A percentile compares a stretch with the other conserved stretches of the same genome.
Conservation (phyloP, 2,888 invertebrate genomes). For the Pandemis corylana region DNA sequence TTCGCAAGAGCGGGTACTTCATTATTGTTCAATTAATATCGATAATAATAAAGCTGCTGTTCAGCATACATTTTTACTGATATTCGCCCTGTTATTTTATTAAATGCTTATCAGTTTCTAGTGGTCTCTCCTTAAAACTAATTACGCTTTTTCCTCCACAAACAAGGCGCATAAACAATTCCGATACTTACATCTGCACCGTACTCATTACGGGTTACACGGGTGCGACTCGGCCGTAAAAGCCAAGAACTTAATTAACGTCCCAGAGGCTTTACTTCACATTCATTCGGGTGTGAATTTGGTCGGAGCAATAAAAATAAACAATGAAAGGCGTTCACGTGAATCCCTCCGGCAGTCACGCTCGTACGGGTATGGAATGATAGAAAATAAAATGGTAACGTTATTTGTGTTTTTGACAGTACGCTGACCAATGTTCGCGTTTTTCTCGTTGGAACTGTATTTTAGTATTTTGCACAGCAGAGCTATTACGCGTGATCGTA, state of each 20-base stretch:
- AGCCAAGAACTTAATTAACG: slow-evolving; percentile 80
- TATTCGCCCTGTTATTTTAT: too few species aligned
- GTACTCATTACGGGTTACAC: slow-evolving; percentile 64
- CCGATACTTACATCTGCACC: slow-evolving; percentile 46
- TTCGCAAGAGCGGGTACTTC: too few species aligned
- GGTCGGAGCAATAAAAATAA: slow-evolving; percentile 74
- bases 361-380: slow-evolving; percentile 37
- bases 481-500: neutral
- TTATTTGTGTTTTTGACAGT: slow-evolving; percentile 24
- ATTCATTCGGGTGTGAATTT: slow-evolving; percentile 78
- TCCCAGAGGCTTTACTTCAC: slow-evolving; percentile 64
- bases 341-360: slow-evolving; percentile 52
- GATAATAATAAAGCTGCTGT: too few species aligned
- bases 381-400: slow-evolving; percentile 11
- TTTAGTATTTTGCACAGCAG: neutral
- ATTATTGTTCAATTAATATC: too few species aligned
- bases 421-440: neutral
- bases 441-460: neutral
- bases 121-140: slow-evolving; percentile 27
- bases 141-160: slow-evolving; percentile 33
- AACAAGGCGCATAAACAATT: slow-evolving; percentile 38
- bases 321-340: slow-evolving; percentile 69
- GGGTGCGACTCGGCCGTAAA: slow-evolving; percentile 65
- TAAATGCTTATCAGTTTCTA: neutral
- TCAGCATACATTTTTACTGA: too few species aligned